Evolutionary conservation across 2,888 invertebrate species (phyloP), one percentile per base, ranked within the genome.

Genomic region (Oscheius sp.): DNA sequence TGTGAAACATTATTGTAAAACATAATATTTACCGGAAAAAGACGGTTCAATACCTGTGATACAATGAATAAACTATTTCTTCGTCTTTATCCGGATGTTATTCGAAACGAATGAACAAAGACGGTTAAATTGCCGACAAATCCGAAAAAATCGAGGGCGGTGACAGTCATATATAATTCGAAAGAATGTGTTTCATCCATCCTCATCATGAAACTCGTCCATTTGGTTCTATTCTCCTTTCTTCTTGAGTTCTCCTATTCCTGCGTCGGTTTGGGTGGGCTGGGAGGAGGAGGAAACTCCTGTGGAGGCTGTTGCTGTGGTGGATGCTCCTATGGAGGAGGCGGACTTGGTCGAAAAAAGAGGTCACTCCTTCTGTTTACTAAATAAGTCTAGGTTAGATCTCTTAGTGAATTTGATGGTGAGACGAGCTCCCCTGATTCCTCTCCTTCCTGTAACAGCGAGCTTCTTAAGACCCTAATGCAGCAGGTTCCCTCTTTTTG

Each of bases 301-400:
- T 32, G 54, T 32, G 30, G 54, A 9, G 54, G 54, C 30, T 30
- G 54, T 9, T 9, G 54, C 1, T 32, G 54, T 30, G 54, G 54
- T 5, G n/a, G 54, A 12, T 32, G 54, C 2, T 12, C 33, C 2
- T 17, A 20, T 36, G 12, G 54, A 9, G 54, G 54, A 4, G 54
- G 54, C 17, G 54, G 20, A 12, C 36, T 54, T 24, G 54, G 54
- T 12, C 32, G 54, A n/a, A 54, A 54, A 24, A 54, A 54, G 20
- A 54, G 54, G 54, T 32, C 20, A 2, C 17, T 8, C 17, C 17
- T 17, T 14, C 8, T 44, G 9, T 44, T 14, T 14, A 6, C 45
- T 14, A 17, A 6, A 6, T 17, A 44, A 14, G 5, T 20, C 17
- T 17, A 44, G 8, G 6, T 44, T 44, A 17, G 12, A 17, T 14